Conservation (phyloP, 2,888 invertebrate genomes). For the Gastracanthus pulcherrimus region DNA sequence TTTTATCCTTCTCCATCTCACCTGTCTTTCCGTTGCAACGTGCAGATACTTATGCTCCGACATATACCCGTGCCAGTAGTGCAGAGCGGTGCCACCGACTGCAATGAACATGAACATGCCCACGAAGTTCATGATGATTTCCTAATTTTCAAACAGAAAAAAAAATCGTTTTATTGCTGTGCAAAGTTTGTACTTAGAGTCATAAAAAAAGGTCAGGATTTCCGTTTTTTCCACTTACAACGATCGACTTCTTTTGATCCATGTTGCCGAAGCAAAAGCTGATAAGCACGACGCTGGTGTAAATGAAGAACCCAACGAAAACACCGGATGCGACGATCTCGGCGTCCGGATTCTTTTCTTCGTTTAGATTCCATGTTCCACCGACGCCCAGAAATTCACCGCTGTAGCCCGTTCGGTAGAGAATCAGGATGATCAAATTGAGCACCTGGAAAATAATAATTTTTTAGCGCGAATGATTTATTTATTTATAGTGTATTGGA, state of each 20-base stretch:
- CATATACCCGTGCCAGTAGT: conserved; percentile 94
- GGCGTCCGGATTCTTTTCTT: conserved; percentile 91
- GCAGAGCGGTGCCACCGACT: conserved; percentile 90
- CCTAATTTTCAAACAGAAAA: conserved; percentile 79
- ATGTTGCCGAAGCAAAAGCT: conserved; percentile 88
- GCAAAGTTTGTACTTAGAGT: no score
- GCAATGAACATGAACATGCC: conserved; percentile 92
- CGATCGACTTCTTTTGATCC: conserved; percentile 85
- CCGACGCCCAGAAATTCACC: conserved; percentile 92
- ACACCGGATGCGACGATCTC: conserved; percentile 94
- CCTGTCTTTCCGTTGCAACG: conserved; percentile 87
- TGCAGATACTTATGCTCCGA: conserved; percentile 87
- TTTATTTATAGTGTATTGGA: neutral
- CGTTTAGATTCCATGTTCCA: conserved; percentile 93
- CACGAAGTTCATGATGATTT: conserved; percentile 92
- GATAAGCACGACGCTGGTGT: conserved; percentile 87
- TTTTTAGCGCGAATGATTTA: conserved; percentile 12
- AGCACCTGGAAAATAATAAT: conserved; percentile 82
- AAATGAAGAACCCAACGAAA: conserved; percentile 91
- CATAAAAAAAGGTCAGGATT: neutral
- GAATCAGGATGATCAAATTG: conserved; percentile 87
- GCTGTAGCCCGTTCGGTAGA: conserved; percentile 90
- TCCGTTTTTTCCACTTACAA: conserved; percentile 73
- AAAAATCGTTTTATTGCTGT: neutral
- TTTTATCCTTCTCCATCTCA: no score